Percentiles rank a stretch among this genome's conserved stretches.
phyloP scores from a whole-genome alignment of 1,140 invertebrate genomes.

The Papilio dardanus region DNA sequence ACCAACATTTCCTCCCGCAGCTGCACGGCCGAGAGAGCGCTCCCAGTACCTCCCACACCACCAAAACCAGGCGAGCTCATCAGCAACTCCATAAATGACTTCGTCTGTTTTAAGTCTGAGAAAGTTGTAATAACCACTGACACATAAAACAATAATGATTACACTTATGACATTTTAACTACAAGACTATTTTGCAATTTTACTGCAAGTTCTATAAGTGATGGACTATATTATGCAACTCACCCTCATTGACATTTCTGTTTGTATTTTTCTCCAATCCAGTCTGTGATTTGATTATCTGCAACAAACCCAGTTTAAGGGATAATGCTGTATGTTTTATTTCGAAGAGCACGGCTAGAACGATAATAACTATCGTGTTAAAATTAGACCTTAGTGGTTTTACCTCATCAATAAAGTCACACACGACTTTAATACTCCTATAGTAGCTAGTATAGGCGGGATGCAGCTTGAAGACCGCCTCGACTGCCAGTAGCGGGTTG shows the following conservation, averaged over 20 bases:
- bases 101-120: neutral
- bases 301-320: neutral
- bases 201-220: neutral
- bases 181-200: no score
- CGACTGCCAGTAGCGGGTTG: slow-evolving; percentile 38
- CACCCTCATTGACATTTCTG: neutral
- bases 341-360: neutral
- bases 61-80: neutral
- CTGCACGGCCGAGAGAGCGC: slow-evolving; percentile 39
- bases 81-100: slow-evolving; percentile 2
- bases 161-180: no score
- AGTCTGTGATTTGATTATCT: neutral
- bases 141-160: neutral
- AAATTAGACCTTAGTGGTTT: no score
- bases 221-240: neutral
- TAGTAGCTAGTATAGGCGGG: slow-evolving; percentile 5
- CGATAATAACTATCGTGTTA: neutral
- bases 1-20: slow-evolving; percentile 52
- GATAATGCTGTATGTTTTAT: neutral
- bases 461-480: slow-evolving; percentile 36
- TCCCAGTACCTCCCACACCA: slow-evolving; percentile 5
- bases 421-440: slow-evolving; percentile 14
- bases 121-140: neutral
- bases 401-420: slow-evolving; percentile 42
- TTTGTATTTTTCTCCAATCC: neutral